Percentiles rank a stretch among this genome's conserved stretches.
These are phyloP conservation scores for Conus canariensis DNA, from an alignment of 2,888 invertebrate species.

Conservation along the genomic window DNA sequence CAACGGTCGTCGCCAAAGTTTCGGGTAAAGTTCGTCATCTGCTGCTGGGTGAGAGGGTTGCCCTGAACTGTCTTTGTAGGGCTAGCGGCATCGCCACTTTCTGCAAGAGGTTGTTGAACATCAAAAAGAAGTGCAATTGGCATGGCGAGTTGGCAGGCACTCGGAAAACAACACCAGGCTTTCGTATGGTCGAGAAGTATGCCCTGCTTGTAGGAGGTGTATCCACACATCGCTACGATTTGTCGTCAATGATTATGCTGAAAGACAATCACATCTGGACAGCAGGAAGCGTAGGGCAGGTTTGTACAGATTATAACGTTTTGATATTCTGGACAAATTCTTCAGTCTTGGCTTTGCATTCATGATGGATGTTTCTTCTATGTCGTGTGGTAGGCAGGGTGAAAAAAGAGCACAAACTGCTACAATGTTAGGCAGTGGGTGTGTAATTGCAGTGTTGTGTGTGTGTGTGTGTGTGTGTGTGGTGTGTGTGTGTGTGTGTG, in stretches of 20 bases:
- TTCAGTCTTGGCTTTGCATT: too few relatives aligned
- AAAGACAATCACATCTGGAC: constrained; percentile 80
- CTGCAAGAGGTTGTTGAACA: constrained; percentile 62
- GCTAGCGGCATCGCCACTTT: constrained; percentile 79
- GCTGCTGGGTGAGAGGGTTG: constrained; percentile 78
- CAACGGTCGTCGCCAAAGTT: constrained; percentile 73
- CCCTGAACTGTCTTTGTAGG: constrained; percentile 78
- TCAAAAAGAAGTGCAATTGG: constrained; percentile 71
- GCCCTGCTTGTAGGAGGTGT: constrained; percentile 78
- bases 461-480: too few relatives aligned
- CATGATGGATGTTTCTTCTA: too few relatives aligned
- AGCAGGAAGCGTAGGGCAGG: constrained; percentile 76
- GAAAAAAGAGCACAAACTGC: too few relatives aligned
- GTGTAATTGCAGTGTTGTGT: too few relatives aligned
- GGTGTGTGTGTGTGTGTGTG: too few relatives aligned
- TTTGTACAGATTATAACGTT: constrained; percentile 47
- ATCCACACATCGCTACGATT: constrained; percentile 78
- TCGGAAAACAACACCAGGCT: constrained; percentile 80
- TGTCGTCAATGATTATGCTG: constrained; percentile 80
- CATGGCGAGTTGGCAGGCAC: constrained; percentile 78
- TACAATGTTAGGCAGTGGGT: too few relatives aligned
- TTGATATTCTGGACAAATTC: not conserved
- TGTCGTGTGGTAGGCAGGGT: not conserved
- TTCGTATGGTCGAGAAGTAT: constrained; percentile 80
- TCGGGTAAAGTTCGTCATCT: constrained; percentile 76